A percentile compares a stretch with the other conserved stretches of the same genome.
Evolutionary conservation across 2,113 vertebrate species (phyloP).

Genomic region (Casuarius casuarius): DNA sequence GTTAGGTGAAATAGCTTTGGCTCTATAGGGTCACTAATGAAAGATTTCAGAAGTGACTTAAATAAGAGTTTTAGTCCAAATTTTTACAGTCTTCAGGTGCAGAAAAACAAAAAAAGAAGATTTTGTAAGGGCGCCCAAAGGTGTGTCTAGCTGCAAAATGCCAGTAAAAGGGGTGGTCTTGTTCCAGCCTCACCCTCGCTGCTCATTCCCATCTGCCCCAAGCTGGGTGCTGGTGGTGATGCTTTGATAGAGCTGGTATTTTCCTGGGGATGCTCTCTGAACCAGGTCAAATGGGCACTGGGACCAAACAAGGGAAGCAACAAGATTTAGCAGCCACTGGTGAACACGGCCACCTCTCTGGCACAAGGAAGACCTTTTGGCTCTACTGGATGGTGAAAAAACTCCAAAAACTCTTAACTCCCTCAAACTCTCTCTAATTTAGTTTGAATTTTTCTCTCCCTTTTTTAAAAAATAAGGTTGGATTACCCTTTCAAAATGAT

Average conservation of each 20-base stretch:
- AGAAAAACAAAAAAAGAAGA: neutral
- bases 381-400: neutral
- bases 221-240: neutral
- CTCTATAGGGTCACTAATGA: neutral
- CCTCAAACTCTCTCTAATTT: no score
- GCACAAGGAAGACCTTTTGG: neutral
- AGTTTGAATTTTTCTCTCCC: rapidly evolving
- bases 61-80: neutral
- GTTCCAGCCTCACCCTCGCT: neutral
- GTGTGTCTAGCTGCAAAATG: neutral
- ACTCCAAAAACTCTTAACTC: neutral
- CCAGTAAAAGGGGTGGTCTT: neutral
- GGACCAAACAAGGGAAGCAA: neutral
- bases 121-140: neutral
- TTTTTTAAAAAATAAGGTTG: neutral
- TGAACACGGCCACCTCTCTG: neutral
- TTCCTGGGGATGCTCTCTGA: neutral
- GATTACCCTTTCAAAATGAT: neutral
- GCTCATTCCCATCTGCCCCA: neutral
- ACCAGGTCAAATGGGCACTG: neutral
- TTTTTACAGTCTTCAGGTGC: neutral
- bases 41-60: neutral
- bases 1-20: neutral
- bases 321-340: neutral
- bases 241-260: neutral